These are phyloP conservation scores for Mustela nigripes DNA, from an alignment of 2,113 vertebrate genomes.

Conservation along the genomic window DNA sequence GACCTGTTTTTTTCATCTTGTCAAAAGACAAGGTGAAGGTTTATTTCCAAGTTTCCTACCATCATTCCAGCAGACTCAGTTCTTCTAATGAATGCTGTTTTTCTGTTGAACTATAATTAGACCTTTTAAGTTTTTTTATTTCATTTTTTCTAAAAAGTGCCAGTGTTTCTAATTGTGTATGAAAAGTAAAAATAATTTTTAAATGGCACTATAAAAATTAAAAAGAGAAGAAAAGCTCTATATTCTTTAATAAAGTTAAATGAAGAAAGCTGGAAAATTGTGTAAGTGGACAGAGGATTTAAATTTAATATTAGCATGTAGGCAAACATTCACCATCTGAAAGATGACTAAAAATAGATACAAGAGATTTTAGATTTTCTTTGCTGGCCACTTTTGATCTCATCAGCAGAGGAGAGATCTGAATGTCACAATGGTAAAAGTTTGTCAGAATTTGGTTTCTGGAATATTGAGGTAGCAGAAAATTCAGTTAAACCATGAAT, in stretches of 20 bases:
- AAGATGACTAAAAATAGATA: neutral
- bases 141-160: slow-evolving; percentile 12
- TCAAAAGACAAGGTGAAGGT: neutral
- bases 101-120: neutral
- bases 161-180: neutral
- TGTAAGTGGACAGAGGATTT: neutral
- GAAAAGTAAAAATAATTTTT: slow-evolving; percentile 15
- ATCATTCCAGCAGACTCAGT: neutral
- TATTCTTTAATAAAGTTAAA: neutral
- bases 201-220: slow-evolving; percentile 27
- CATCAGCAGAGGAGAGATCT: slow-evolving; percentile 6
- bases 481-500: neutral
- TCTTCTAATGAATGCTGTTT: neutral
- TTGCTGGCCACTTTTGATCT: neutral
- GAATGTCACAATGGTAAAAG: neutral
- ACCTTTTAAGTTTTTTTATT: neutral
- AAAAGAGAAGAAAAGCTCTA: neutral
- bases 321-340: neutral
- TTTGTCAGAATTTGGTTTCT: neutral
- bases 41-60: neutral
- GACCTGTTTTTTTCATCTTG: neutral
- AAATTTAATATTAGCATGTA: neutral
- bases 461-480: neutral
- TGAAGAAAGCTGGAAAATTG: neutral
- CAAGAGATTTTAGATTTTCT: neutral